These are phyloP conservation scores for Camponotus floridanus DNA, from an alignment of 1,140 invertebrate species.

Conservation along the genomic window DNA sequence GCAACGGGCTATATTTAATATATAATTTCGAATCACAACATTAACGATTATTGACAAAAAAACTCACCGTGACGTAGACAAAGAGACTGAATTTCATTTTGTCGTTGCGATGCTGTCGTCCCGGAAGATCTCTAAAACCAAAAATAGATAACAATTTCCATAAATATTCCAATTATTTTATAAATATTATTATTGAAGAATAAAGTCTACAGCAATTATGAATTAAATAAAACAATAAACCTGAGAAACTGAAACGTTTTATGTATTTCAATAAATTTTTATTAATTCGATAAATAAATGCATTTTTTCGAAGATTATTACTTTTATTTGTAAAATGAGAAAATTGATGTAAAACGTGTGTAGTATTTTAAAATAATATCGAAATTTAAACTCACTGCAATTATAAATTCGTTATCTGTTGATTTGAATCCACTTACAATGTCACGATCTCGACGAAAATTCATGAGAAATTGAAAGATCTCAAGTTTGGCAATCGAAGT, in stretches of 20 bases:
- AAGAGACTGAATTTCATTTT: conserved; percentile 70
- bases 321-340: not conserved
- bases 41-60: not conserved
- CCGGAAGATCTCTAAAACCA: not conserved
- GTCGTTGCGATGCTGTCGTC: conserved; percentile 18
- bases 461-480: not conserved
- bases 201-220: not conserved
- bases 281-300: not conserved
- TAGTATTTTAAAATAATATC: not conserved
- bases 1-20: not conserved
- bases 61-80: conserved; percentile 72
- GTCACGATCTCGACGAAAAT: not conserved
- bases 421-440: not conserved
- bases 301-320: no score
- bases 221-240: not conserved
- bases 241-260: not conserved
- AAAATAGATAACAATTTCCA: not conserved
- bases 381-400: not conserved
- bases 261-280: no score
- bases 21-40: not conserved
- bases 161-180: not conserved
- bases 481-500: not conserved
- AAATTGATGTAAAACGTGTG: not conserved
- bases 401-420: not conserved
- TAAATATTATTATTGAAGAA: not conserved